These are phyloP conservation scores for Terrapene triunguis DNA, from an alignment of 2,113 vertebrate genomes.

Conservation along the genomic window DNA sequence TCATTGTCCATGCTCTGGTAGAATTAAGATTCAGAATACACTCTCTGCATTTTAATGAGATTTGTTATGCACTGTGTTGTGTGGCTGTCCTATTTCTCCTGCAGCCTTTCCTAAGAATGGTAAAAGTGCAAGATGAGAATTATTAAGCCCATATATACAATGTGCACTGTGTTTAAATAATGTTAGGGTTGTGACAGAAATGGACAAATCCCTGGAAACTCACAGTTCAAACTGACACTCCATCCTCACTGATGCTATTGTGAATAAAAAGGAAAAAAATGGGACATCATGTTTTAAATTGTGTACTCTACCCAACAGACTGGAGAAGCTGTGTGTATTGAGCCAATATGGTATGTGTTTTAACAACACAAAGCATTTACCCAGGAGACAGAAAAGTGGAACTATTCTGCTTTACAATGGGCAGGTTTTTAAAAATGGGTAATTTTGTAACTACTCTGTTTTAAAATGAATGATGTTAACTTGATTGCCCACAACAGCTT, in stretches of 20 bases:
- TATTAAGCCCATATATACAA: constrained; percentile 70
- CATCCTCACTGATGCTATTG: background rate
- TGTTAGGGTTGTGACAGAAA: constrained; percentile 45
- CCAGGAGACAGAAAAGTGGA: constrained; percentile 21
- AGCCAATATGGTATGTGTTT: constrained; percentile 22
- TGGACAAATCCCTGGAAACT: constrained; percentile 55
- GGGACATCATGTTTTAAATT: background rate
- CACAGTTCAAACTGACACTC: constrained; percentile 46
- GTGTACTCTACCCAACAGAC: background rate
- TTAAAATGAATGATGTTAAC: constrained; percentile 6
- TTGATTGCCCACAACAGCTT: background rate
- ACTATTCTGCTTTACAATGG: background rate
- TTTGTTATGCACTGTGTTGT: constrained; percentile 54
- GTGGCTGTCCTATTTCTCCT: constrained; percentile 53
- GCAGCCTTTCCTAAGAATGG: constrained; percentile 45
- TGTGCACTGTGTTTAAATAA: constrained; percentile 59
- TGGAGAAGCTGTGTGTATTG: background rate
- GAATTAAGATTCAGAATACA: constrained; percentile 74
- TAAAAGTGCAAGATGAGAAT: constrained; percentile 58
- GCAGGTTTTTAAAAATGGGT: background rate
- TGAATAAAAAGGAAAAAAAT: constrained; percentile 47
- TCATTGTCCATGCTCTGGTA: constrained; percentile 71
- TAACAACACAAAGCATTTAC: constrained; percentile 33
- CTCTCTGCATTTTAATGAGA: constrained; percentile 67
- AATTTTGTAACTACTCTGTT: constrained; percentile 11